Conservation (phyloP, 1,140 invertebrate species). For the Dinothrombium tinctorium region DNA sequence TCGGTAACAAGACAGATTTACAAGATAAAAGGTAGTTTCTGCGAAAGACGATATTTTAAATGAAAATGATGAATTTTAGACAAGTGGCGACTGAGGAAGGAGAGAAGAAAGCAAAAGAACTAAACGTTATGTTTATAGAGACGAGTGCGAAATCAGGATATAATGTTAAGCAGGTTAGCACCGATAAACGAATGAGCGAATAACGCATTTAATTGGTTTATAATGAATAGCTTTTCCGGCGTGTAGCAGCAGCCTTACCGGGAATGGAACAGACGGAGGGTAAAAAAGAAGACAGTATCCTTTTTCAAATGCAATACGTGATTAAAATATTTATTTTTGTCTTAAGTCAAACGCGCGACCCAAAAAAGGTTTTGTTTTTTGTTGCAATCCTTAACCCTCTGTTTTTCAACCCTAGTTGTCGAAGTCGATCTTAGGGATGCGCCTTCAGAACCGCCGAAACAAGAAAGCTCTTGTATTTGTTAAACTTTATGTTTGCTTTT, state of each 20-base stretch:
- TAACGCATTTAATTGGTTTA: background rate
- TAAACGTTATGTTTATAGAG: conserved; percentile 99
- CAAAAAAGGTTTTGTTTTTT: conserved; percentile 9
- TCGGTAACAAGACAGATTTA: conserved; percentile 98
- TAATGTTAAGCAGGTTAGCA: conserved; percentile 87
- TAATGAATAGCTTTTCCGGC: conserved; percentile 55
- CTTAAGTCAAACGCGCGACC: background rate
- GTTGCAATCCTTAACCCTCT: conserved; percentile 31
- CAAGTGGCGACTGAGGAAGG: conserved; percentile 92
- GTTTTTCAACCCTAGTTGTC: conserved; percentile 76
- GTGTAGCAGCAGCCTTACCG: conserved; percentile 89
- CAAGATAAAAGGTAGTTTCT: conserved; percentile 81
- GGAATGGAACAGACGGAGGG: conserved; percentile 70
- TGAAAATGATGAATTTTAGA: conserved; percentile 16
- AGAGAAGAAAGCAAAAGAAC: conserved; percentile 89
- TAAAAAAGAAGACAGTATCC: conserved; percentile 81
- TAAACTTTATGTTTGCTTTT: conserved; percentile 19
- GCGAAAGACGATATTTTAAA: background rate
- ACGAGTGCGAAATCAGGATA: conserved; percentile 95
- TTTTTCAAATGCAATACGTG: conserved; percentile 30
- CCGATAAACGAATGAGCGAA: background rate
- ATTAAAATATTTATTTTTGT: background rate
- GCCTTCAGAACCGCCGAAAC: conserved; percentile 57
- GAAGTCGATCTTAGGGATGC: conserved; percentile 92
- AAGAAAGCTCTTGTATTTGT: conserved; percentile 52